Base-by-base conservation (phyloP, 2,113 vertebrate species). In the Nycticebus coucang region DNA sequence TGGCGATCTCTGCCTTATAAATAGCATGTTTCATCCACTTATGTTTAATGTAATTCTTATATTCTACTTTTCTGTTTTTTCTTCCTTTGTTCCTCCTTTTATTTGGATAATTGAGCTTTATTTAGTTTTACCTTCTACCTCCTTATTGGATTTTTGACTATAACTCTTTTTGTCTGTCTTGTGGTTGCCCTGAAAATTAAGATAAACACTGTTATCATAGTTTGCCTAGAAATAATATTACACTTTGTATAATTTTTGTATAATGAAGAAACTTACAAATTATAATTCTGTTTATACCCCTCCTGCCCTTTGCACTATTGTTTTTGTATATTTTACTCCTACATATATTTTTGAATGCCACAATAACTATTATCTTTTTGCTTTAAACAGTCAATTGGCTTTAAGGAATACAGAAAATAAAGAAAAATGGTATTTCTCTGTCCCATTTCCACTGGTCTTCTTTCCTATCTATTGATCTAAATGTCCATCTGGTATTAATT, bases 1-100 rank as follows among this genome's bases (percentile, higher is more conserved):
- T 92, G 24, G 55, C 57, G 92, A 81, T 95, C 45, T 92, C 62
- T 92, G 81, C 33, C 60, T 94, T 96, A 92, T 69, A 91, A 95
- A 81, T 8, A 92, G 4, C 22, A 93, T 71, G 41, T 88, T 88
- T 93, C 81, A 17, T 45, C 60, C 80, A n/a, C 59, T 96, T 91
- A 91, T 45, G 77, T 75, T 80, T 96, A 94, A 89, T 94, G 2
- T 68, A 85, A 95, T 94, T 81, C 78, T 87, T 69, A 69, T 85
- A 93, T 93, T 90, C 83, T 66, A 55, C 12, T 79, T 55, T 5
- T 78, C 26, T 84, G 7, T 80, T 83, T 35, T 79, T 26, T 83
- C 35, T 77, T 77, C 14, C 9, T 88, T 33, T 81, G 14, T 77
- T 88, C 11, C n/a, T 68, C 30, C 53, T 84, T 89, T 85, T 4